Evolutionary conservation across 2,113 vertebrate species (phyloP), one percentile per base, ranked within the genome.

Genomic region (Oreochromis spilurus): DNA sequence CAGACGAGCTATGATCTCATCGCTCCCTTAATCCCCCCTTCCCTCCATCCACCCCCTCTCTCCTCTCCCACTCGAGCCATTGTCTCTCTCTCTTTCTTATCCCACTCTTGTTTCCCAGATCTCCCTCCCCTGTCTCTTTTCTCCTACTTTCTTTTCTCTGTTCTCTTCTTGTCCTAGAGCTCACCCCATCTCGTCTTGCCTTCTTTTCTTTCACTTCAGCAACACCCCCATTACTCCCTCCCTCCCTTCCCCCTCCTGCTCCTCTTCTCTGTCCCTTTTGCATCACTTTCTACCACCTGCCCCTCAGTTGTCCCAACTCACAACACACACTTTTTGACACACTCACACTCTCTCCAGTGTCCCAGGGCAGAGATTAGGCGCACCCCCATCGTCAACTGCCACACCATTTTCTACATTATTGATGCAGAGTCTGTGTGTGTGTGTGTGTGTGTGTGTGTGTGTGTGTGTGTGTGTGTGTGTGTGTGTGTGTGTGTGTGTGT

Each of bases 1-100:
- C 91, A 96, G 96, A 97, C 93, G 90, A 96, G 96, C 96, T 94
- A 97, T 97, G 96, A 97, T 96, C 96, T 97, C 96, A 97, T 96
- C 94, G 79, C 88, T 89, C 93, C 85, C 92, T 91, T 91, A 92
- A 93, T 91, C 86, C 85, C 80, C 58, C 34, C 82, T 57, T 84
- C 62, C 85, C 82, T 89, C 88, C 48, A 55, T 81, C 65, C 88
- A 70, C 75, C 89, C 80, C 86, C 89, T 79, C 81, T 79, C 83
- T 58, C 82, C 75, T 92, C 85, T 86, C 88, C 90, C 89, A 90
- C 89, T 88, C 86, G 6, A 75, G 45, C 92, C 90, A 94, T 94
- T 95, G 93, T 95, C 94, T 93, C 79, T 89, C 89, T 90, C 86
- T 82, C 87, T 84, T 89, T 86, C 87, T 91, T 88, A 89, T 93